A percentile compares a stretch with the other conserved stretches of the same genome.
phyloP scores from a whole-genome alignment of 2,888 invertebrate genomes.

The Sthenelais limicola region DNA sequence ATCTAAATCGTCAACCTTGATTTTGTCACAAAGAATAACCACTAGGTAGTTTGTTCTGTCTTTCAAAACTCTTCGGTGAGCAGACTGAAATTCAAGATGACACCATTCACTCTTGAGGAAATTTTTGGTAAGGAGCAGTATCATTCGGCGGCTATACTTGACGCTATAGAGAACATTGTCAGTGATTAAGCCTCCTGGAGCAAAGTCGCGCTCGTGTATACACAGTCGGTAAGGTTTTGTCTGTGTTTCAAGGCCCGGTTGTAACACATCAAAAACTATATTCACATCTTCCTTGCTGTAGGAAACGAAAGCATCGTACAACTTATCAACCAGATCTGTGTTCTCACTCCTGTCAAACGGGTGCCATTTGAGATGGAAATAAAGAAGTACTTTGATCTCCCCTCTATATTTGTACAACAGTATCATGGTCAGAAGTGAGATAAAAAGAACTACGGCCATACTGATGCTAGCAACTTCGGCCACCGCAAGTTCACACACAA shows the following conservation, averaged over 20 bases:
- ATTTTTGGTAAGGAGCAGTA: constrained; percentile 33
- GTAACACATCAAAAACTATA: neutral
- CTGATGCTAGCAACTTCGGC: neutral
- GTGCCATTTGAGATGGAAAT: constrained; percentile 33
- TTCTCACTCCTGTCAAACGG: constrained; percentile 15
- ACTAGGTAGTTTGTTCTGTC: constrained; percentile 28
- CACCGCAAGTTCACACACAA: neutral
- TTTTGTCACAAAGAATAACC: constrained; percentile 16
- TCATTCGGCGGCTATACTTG: constrained; percentile 15
- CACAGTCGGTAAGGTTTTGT: neutral
- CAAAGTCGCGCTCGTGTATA: constrained; percentile 28
- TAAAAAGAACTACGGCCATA: neutral
- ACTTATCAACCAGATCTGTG: constrained; percentile 16
- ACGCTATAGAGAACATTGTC: constrained; percentile 32
- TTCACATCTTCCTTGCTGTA: constrained; percentile 17
- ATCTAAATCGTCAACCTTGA: constrained; percentile 18
- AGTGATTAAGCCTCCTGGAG: constrained; percentile 15
- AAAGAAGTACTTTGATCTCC: constrained; percentile 27
- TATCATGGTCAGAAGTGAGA: neutral
- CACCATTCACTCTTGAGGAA: constrained; percentile 38
- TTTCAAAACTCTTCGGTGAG: constrained; percentile 17
- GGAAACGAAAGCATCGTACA: constrained; percentile 35
- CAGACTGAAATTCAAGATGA: constrained; percentile 21
- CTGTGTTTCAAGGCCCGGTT: neutral
- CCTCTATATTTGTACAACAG: neutral